phyloP scores from a whole-genome alignment of 2,888 invertebrate genomes.

The Nomada lathburiana region DNA sequence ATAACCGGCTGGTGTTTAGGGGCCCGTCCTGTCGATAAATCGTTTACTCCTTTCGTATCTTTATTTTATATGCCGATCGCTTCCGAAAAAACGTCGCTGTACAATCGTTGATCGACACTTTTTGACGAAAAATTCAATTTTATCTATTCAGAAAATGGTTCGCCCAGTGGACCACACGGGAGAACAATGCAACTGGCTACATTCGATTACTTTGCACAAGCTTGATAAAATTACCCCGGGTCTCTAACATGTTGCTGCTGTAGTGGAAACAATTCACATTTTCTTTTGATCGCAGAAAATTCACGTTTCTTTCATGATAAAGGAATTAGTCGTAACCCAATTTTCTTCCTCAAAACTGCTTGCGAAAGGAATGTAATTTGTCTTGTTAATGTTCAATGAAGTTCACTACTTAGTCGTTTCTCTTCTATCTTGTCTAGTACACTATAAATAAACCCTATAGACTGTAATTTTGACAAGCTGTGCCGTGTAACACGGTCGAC shows the following conservation, averaged over 20 bases:
- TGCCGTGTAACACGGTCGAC: background rate
- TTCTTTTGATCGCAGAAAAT: background rate
- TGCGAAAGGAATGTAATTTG: no score
- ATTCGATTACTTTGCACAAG: constrained; percentile 1
- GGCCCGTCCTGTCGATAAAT: background rate
- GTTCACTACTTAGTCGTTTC: no score
- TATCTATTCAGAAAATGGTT: no score
- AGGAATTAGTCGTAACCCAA: no score
- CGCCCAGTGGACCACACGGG: background rate
- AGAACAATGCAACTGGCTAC: background rate
- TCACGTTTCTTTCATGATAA: background rate
- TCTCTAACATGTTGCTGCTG: background rate
- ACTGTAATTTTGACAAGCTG: constrained; percentile 28
- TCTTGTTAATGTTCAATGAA: no score
- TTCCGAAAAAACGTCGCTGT: background rate
- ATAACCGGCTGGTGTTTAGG: constrained; percentile 1
- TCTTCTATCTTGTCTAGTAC: no score
- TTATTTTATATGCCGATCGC: background rate
- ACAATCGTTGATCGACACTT: background rate
- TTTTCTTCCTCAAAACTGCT: no score
- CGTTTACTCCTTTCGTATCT: background rate
- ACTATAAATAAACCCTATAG: background rate
- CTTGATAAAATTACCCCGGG: background rate
- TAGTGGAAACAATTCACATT: background rate
- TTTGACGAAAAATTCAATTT: no score